Evolutionary conservation across 1,140 invertebrate species (phyloP).

Genomic region (Ips nitidus): DNA sequence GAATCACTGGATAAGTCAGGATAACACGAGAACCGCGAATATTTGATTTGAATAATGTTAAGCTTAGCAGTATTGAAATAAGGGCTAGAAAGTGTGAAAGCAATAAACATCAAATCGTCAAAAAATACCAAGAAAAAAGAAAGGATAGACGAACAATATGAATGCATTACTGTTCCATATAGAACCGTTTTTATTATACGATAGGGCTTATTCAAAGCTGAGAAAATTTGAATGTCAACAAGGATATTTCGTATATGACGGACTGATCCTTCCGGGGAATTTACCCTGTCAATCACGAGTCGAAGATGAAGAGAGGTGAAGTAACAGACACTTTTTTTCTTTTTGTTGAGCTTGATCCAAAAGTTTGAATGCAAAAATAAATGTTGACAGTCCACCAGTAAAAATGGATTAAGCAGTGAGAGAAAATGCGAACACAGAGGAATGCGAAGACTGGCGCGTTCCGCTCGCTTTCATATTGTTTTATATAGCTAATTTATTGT

Average conservation of each 20-base stretch:
- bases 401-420: constrained; percentile 17
- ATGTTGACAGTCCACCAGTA: background rate
- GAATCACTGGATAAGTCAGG: constrained; percentile 13
- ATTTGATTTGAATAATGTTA: constrained; percentile 15
- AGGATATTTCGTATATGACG: constrained; percentile 43
- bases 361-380: background rate
- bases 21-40: constrained; percentile 23
- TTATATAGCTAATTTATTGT: constrained; percentile 52
- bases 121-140: background rate
- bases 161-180: constrained; percentile 5
- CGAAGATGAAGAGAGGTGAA: too few relatives aligned
- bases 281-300: constrained; percentile 38
- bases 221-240: constrained; percentile 49
- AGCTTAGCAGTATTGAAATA: constrained; percentile 2
- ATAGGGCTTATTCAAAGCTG: constrained; percentile 42
- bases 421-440: constrained; percentile 36
- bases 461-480: constrained; percentile 49
- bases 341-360: too few relatives aligned
- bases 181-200: constrained; percentile 41
- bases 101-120: background rate
- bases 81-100: background rate
- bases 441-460: constrained; percentile 49
- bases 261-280: constrained; percentile 40
- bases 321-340: too few relatives aligned
- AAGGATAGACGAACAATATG: background rate